phyloP scores from a whole-genome alignment of 1,140 invertebrate species.

The Arion vulgaris region DNA sequence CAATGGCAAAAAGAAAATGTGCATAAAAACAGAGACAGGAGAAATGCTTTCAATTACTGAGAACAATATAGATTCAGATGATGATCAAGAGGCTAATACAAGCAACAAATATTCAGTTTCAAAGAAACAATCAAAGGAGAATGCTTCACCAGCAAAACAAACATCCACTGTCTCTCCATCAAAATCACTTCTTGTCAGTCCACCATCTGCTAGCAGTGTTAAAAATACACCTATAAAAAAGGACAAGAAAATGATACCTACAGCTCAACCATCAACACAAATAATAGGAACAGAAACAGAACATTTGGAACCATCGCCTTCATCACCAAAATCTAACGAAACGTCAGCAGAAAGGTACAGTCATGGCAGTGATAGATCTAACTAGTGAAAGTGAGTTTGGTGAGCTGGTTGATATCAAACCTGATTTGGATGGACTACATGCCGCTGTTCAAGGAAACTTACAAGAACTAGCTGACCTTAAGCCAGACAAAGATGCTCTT shows the following conservation, averaged over 20 bases:
- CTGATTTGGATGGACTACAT: constrained; percentile 32
- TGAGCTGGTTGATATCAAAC: constrained; percentile 41
- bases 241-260: not conserved
- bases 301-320: not conserved
- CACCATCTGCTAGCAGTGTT: not conserved
- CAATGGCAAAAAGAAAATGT: constrained; percentile 34
- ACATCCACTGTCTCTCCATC: not conserved
- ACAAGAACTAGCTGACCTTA: not conserved
- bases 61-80: constrained; percentile 30
- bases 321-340: not conserved
- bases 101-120: not conserved
- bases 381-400: constrained; percentile 18
- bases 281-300: not conserved
- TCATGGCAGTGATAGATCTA: constrained; percentile 20
- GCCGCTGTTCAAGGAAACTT: not conserved
- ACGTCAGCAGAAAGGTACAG: not conserved
- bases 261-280: not conserved
- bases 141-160: not conserved
- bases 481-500: not conserved
- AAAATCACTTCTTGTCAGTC: not conserved
- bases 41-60: constrained; percentile 48
- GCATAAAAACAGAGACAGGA: constrained; percentile 53
- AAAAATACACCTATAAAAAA: not conserved
- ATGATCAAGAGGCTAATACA: not conserved
- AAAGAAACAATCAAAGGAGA: not conserved